phyloP scores from a whole-genome alignment of 1,140 invertebrate species.

The Coptotermes formosanus region DNA sequence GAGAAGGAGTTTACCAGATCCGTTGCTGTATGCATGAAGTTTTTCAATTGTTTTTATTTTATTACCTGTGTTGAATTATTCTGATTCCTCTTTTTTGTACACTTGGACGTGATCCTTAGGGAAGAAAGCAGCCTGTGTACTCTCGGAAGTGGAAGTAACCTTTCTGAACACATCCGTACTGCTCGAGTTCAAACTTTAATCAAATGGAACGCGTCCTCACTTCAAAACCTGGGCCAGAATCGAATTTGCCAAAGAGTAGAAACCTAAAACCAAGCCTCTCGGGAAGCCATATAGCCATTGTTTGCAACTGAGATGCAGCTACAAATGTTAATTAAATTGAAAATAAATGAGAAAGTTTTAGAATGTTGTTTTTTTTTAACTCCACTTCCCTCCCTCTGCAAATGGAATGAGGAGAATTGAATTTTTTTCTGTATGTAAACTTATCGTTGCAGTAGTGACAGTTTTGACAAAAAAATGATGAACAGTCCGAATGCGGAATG shows the following conservation, averaged over 20 bases:
- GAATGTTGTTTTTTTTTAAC: neutral
- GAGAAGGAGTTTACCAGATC: too few species aligned
- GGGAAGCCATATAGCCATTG: neutral
- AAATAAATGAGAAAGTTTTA: slow-evolving; percentile 10
- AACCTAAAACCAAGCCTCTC: neutral
- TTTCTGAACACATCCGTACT: neutral
- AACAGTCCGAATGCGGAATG: neutral
- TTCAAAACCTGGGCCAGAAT: neutral
- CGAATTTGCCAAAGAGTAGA: neutral
- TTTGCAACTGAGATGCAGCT: neutral
- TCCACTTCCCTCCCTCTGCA: neutral
- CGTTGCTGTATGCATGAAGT: too few species aligned
- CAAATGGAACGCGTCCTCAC: neutral
- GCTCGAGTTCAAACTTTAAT: neutral
- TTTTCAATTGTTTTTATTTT: too few species aligned
- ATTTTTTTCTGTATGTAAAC: neutral
- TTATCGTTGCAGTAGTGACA: neutral
- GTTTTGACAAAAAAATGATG: slow-evolving; percentile 14
- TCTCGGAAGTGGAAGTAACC: neutral
- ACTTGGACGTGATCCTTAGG: neutral
- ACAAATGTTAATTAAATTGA: neutral
- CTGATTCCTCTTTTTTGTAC: neutral
- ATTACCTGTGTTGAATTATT: too few species aligned
- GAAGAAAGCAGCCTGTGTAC: neutral
- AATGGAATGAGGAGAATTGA: neutral